Base-by-base conservation (phyloP, 1,140 invertebrate genomes). In the Anagrus nilaparvatae region DNA sequence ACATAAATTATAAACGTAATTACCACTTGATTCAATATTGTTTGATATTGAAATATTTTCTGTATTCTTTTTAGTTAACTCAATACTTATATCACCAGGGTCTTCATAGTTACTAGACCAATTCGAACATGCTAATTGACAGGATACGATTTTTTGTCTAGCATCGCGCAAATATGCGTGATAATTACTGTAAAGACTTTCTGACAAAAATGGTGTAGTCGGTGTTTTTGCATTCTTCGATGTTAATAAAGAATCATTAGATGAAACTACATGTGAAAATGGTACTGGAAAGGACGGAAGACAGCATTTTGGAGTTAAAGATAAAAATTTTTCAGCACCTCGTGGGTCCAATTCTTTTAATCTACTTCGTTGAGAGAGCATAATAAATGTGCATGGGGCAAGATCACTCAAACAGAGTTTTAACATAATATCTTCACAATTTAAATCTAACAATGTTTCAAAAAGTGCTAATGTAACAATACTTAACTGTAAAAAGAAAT, bases 361-460 rank as follows among this genome's bases (percentile, higher is more conserved):
- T 50, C 81, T 76, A 25, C 82, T 73, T 30, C 79, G 67, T 60
- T 89, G 84, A 16, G 85, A 87, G 7, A 87, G 72, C 78, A 93
- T 88, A 1, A 96, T 75, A 67, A 96, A 90, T n/a, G 82, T 81
- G 56, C 89, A 90, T 10, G 86, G 87, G 49, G 85, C 74, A 33
- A 97, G 69, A 58, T 93, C 84, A 67, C 82, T 84, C 49, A 93
- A 82, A 34, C 96, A 76, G 19, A 96, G 68, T 58, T 94, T 88
- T 52, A 95, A 71, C 84, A 97, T 91, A n/a, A 97, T 77, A 63
- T 98, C 95, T 69, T 98, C 95, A 66, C 90, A 97, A 60, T 95
- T 90, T 29, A 97, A 67, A 53, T 91, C 82, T 18, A 97, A 71
- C 38, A 98, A 65, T 0, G 91, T 94, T 62, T 91, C 82, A 60